Conservation (phyloP, 2,113 vertebrate species). For the Misgurnus anguillicaudatus region DNA sequence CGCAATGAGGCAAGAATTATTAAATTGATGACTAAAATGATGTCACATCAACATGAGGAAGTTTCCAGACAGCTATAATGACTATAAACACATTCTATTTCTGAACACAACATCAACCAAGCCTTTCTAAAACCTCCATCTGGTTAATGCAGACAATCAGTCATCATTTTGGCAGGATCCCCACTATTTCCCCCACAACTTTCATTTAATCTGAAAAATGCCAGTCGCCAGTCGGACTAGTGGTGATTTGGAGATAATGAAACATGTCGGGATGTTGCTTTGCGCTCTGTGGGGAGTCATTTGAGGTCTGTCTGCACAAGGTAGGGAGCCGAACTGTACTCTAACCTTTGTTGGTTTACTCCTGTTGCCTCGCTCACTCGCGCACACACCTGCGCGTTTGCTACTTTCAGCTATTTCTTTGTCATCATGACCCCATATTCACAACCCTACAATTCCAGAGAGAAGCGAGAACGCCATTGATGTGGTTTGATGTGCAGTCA, state of each 20-base stretch:
- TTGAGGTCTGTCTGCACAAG: conserved; percentile 56
- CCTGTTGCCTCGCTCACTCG: conserved; percentile 19
- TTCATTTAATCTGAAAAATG: conserved; percentile 7
- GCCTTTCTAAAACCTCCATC: neutral
- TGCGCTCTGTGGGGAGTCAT: conserved; percentile 60
- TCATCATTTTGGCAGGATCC: conserved; percentile 41
- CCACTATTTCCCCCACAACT: conserved; percentile 32
- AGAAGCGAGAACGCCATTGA: conserved; percentile 53
- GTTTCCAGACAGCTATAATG: too few relatives aligned
- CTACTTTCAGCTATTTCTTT: conserved; percentile 38
- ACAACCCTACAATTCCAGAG: conserved; percentile 35
- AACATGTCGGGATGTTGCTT: conserved; percentile 56
- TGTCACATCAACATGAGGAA: too few relatives aligned
- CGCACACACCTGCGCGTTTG: neutral
- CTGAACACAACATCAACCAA: neutral
- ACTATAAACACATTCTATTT: too few relatives aligned
- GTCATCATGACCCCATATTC: conserved; percentile 9
- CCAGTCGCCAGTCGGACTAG: conserved; percentile 23
- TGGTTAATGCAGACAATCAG: conserved; percentile 41
- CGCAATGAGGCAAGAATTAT: neutral
- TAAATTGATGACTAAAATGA: neutral
- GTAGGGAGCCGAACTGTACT: conserved; percentile 50
- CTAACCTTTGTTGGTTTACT: conserved; percentile 49
- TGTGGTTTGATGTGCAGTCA: conserved; percentile 66
- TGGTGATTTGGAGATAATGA: conserved; percentile 59